phyloP scores from a whole-genome alignment of 92 coral and sea anemone species.

The Bergia puertoricense region DNA sequence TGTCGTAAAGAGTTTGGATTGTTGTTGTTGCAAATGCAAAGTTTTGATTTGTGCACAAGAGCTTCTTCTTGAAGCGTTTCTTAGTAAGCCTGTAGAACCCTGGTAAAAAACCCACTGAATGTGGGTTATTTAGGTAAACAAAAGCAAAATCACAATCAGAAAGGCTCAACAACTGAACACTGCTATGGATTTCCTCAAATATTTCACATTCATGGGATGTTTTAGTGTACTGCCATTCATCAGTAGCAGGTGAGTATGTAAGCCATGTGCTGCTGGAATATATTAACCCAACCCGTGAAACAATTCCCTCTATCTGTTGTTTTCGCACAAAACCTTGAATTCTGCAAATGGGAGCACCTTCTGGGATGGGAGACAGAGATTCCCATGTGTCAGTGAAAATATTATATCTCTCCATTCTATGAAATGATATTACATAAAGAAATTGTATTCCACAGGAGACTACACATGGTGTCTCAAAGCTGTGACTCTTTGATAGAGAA shows the following conservation, averaged over 20 bases:
- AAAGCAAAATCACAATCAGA: conserved; percentile 9
- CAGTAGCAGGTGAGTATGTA: neutral
- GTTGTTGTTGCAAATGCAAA: neutral
- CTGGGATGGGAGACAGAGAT: neutral
- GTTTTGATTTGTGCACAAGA: neutral
- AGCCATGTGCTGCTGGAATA: neutral
- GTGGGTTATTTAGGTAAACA: neutral
- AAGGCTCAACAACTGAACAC: neutral
- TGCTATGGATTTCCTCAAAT: neutral
- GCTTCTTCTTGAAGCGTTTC: conserved; percentile 12
- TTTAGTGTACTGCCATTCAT: neutral
- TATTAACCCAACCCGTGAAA: neutral
- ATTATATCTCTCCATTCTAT: conserved; percentile 20
- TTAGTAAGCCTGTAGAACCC: neutral
- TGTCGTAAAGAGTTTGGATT: neutral
- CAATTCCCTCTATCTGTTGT: neutral
- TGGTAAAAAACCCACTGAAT: neutral
- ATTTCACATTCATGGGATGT: neutral
- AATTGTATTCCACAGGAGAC: neutral
- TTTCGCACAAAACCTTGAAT: neutral
- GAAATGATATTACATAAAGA: neutral
- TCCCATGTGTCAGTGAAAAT: conserved; percentile 14
- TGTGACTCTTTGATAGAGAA: neutral
- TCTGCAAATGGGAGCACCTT: neutral
- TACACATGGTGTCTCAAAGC: neutral